Base-by-base conservation (phyloP, 2,888 invertebrate species). In the Tyria jacobaeae region DNA sequence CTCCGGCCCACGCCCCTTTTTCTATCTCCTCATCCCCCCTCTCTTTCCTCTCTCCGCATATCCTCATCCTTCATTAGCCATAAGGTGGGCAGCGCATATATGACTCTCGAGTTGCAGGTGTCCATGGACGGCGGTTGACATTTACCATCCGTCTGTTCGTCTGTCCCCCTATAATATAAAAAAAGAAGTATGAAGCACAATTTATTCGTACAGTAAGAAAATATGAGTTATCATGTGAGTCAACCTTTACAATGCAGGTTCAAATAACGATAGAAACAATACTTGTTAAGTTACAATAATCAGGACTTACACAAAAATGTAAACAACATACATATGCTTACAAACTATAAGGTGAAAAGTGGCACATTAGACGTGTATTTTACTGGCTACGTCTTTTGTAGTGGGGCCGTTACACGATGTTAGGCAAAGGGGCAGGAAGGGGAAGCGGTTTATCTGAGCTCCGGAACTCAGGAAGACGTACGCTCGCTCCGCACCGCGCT, bases 401-500 rank as follows among this genome's bases (percentile, higher is more conserved):
- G 84, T 85, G 85, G 84, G 88, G 89, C 88, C 87, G 89, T 87
- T 88, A 88, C 89, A 89, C 90, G 85, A 89, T 87, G 91, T 88
- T 87, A 88, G 88, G 89, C 88, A 90, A 92, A 91, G 88, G 90
- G 89, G 87, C 91, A 89, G 93, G 93, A 93, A 93, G 68, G 64
- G 93, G 93, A 93, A 92, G 91, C 90, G 89, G 92, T 93, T 91
- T 93, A 92, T 93, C 93, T 92, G 88, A 80, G 84, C 88, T 83
- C 90, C 91, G 92, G 92, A 93, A 91, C 86, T 82, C 89, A 88
- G 90, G 91, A 90, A 90, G 90, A 90, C 90, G 90, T 87, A 87
- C 88, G 86, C 87, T 79, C 86, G 83, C 89, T 80, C 84, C 85
- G 75, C 78, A 80, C 80, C 82, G 78, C 81, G 79, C 82, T 84